Percentiles rank a stretch among this genome's conserved stretches.
Conservation (phyloP, 2,113 vertebrate species). For the Pseudois nayaur region DNA sequence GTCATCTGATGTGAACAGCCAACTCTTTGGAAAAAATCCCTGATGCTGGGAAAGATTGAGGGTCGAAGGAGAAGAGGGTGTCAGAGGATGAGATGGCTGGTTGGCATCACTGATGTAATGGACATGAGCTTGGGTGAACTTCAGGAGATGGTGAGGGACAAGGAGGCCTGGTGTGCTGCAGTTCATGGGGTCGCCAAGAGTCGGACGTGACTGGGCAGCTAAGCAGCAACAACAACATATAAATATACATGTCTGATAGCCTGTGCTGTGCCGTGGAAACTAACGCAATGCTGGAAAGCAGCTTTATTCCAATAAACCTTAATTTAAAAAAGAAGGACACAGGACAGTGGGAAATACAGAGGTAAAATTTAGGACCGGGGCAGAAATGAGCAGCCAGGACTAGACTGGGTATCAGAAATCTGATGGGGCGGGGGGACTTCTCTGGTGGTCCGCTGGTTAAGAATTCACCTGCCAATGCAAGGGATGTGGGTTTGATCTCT, state of each 20-base stretch:
- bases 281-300: background rate
- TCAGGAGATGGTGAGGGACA: background rate
- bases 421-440: background rate
- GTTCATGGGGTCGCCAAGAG: background rate
- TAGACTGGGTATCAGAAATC: background rate
- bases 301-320: background rate
- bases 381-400: background rate
- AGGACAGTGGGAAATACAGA: background rate
- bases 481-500: background rate
- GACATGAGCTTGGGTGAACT: background rate
- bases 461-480: background rate
- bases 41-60: background rate
- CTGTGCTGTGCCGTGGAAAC: background rate
- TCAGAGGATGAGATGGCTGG: background rate
- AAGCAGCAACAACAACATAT: background rate
- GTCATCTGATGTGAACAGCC: background rate
- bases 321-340: background rate
- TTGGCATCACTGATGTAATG: background rate
- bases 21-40: background rate
- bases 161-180: background rate
- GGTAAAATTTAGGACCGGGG: background rate
- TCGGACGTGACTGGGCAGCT: fast-evolving
- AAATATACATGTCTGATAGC: background rate
- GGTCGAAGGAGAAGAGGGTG: background rate
- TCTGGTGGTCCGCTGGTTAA: background rate